These are phyloP conservation scores for Miniopterus natalensis DNA, from an alignment of 2,113 vertebrate genomes.

Conservation along the genomic window DNA sequence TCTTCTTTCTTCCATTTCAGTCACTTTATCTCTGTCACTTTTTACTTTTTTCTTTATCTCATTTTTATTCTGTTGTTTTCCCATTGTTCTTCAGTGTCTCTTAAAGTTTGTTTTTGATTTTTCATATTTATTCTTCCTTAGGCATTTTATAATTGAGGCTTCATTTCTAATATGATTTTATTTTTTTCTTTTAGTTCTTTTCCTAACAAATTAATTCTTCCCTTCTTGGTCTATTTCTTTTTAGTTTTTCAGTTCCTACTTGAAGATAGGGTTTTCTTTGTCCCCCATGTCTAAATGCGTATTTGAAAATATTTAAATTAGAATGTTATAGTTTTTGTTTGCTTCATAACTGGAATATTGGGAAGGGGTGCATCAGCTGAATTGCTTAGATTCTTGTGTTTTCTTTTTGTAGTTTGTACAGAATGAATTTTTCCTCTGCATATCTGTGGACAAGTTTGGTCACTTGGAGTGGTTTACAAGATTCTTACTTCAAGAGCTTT, in stretches of 20 bases:
- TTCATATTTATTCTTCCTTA: not conserved
- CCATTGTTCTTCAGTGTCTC: not conserved
- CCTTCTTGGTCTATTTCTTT: conserved; percentile 20
- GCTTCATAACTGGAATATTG: not conserved
- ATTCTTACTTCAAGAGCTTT: conserved; percentile 29
- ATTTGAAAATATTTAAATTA: not conserved
- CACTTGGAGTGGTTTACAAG: not conserved
- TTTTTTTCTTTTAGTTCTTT: not conserved
- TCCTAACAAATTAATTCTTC: not conserved
- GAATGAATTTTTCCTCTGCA: not conserved
- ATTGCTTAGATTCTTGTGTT: conserved; percentile 6
- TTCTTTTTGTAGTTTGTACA: conserved; percentile 3
- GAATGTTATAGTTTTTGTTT: not conserved
- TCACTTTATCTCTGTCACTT: not conserved
- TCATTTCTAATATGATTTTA: conserved; percentile 21
- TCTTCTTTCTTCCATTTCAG: not conserved
- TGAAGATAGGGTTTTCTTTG: not conserved
- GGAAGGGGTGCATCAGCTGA: not conserved
- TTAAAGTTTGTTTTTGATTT: not conserved
- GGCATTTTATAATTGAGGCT: not conserved
- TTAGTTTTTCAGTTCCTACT: conserved; percentile 29
- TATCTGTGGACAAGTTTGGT: not conserved
- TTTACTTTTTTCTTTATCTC: not conserved
- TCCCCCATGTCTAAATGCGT: not conserved
- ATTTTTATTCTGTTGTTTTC: conserved; percentile 5